Evolutionary conservation across 2,797 vertebrate species (phyloP), one percentile per base, ranked within the genome.

Genomic region (Anabas testudineus): DNA sequence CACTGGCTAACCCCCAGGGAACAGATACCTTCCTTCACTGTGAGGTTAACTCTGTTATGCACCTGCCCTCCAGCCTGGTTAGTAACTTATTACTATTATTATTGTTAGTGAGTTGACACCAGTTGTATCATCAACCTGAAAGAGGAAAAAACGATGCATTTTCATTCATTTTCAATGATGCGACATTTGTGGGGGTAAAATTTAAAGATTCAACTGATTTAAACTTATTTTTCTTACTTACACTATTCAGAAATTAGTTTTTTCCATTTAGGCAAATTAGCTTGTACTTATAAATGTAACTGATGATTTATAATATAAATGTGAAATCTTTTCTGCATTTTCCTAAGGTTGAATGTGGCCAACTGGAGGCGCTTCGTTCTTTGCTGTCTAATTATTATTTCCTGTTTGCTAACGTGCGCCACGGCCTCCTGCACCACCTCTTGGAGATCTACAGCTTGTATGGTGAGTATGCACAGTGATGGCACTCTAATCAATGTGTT

Each of bases 1-100:
- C 86, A 9, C 83, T 70, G 0, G 93, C 94, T 1, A 94, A 95
- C 80, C 91, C 94, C 1, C 88, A 91, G 24, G 93, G 89, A 3
- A 81, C 83, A 0, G 82, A 91, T 16, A 91, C 89, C n/a, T 96
- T 95, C 83, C 91, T 84, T 54, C 92, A 92, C 47, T 94, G 94
- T 52, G 93, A 95, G 70, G 87, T 91, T 1, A 88, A 92, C 71
- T 72, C 92, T 13, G 75, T 97, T 61, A 66, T 32, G 65, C 92
- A 94, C n/a, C 93, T 97, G 46, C 94, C 95, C 5, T 71, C 88
- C 37, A 93, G 89, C 80, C 86, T 97, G 95, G 96, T 97, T 47
- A 81, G 95, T 80, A 19, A 13, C 37, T 16, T 18, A 4, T 18
- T 16, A 9, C 39, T n/a, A n/a, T n/a, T n/a, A n/a, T n/a, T n/a